Conservation (phyloP, 2,113 vertebrate species). For the Guaruba guarouba region DNA sequence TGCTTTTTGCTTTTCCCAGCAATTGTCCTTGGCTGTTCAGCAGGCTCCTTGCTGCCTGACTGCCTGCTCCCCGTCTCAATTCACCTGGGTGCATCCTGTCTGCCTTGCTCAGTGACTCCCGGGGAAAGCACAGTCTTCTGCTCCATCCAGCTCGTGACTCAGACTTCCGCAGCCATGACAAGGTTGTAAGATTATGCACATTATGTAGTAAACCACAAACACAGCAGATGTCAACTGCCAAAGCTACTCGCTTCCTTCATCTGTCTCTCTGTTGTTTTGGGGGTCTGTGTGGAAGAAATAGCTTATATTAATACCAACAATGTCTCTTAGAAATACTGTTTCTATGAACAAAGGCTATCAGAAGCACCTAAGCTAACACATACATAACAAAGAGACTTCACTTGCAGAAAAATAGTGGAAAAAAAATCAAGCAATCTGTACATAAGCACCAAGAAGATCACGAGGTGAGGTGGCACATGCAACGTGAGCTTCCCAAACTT, state of each 20-base stretch:
- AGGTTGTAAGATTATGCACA: accelerated
- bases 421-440: not conserved
- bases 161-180: not conserved
- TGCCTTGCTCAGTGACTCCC: not conserved
- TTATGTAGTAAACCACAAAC: not conserved
- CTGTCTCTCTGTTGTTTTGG: not conserved
- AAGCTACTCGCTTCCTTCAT: not conserved
- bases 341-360: not conserved
- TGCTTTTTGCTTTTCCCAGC: not conserved
- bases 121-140: not conserved
- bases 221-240: not conserved
- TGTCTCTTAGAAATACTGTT: not conserved
- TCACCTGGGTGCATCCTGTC: not conserved
- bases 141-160: not conserved
- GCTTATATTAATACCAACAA: not conserved
- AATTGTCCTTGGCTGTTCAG: not conserved
- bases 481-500: not conserved
- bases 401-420: not conserved
- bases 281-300: not conserved
- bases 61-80: not conserved
- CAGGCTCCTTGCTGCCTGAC: not conserved
- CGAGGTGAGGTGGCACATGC: not conserved
- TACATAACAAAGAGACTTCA: not conserved
- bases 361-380: not conserved
- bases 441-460: not conserved